Base-by-base conservation (phyloP, 2,797 vertebrate genomes). In the Etheostoma nigrum region DNA sequence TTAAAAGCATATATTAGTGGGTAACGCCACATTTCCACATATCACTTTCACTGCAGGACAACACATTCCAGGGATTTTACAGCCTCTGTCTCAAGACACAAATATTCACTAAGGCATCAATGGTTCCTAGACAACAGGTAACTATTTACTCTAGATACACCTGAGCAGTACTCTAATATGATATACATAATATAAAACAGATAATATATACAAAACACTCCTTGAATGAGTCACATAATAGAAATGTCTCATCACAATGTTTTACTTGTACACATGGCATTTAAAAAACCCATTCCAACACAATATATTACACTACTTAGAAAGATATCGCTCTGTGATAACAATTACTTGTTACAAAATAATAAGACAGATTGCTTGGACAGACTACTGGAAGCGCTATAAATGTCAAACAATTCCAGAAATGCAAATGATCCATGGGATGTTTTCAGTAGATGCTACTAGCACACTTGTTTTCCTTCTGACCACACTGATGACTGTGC, bases 401-500 rank as follows among this genome's bases (percentile, higher is more conserved):
- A 65, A 75, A 85, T 54, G 54, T 67, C 11, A 3, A 86, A 78
- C 48, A 60, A 89, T 88, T 78, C 21, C 54, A 89, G 88, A 80
- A 76, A 92, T 91, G 77, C 42, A 30, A 45, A 64, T 67, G 63
- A 79, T 79, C 81, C 67, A 65, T 40, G 66, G 54, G 82, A 64
- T 68, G 30, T 85, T 86, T 85, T 79, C 59, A 63, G 65, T 72
- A 45, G 82, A 86, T 70, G 67, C 65, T 72, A 52, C 57, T 13
- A 33, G 58, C 40, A 58, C 72, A 75, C 33, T 6, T 81, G 81
- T 85, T 89, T 90, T 69, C 78, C 59, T 48, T 80, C 65, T 76
- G 81, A 82, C 74, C 2, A 2, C 0, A 19, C 14, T 60, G 76
- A 91, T 91, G 89, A 85, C 86, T 59, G 40, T 81, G 86, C 88